Evolutionary conservation across 2,888 invertebrate genomes (phyloP).

Genomic region (Drosophila macrospina): DNA sequence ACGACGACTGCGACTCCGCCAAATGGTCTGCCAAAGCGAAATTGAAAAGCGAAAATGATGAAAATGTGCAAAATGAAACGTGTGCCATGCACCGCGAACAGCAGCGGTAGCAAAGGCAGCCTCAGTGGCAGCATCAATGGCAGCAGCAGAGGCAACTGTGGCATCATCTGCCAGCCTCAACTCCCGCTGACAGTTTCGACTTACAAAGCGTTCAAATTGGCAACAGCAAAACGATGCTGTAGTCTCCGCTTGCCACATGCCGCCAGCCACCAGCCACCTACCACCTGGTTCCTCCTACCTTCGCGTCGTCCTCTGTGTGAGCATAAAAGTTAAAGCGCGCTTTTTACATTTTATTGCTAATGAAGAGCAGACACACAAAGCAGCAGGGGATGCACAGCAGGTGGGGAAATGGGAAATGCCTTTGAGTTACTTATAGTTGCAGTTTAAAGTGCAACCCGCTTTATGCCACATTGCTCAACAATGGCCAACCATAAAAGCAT

Average conservation of each 20-base stretch:
- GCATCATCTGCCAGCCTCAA: conserved; percentile 17
- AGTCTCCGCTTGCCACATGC: conserved; percentile 5
- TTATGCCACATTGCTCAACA: conserved; percentile 7
- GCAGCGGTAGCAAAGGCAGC: conserved; percentile 16
- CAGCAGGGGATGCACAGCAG: conserved; percentile 5
- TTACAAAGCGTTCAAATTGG: conserved; percentile 66
- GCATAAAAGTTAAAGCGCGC: conserved; percentile 25
- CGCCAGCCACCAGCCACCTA: neutral
- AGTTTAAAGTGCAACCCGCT: conserved; percentile 25
- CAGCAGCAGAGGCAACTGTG: conserved; percentile 19
- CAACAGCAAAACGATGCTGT: conserved; percentile 26
- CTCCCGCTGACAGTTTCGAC: conserved; percentile 34
- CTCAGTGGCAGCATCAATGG: conserved; percentile 23
- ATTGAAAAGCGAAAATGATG: conserved; percentile 77
- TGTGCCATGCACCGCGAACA: conserved; percentile 39
- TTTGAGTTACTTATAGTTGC: conserved; percentile 34
- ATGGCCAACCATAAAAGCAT: conserved; percentile 15
- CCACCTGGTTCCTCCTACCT: neutral
- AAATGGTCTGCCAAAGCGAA: conserved; percentile 66
- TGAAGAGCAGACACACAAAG: conserved; percentile 45
- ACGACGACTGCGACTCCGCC: conserved; percentile 14
- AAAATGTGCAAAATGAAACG: conserved; percentile 76
- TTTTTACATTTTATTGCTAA: conserved; percentile 61
- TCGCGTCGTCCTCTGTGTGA: neutral
- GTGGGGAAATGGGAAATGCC: conserved; percentile 9